Base-by-base conservation (phyloP, 2,888 invertebrate species). In the Bugulina stolonifera region DNA sequence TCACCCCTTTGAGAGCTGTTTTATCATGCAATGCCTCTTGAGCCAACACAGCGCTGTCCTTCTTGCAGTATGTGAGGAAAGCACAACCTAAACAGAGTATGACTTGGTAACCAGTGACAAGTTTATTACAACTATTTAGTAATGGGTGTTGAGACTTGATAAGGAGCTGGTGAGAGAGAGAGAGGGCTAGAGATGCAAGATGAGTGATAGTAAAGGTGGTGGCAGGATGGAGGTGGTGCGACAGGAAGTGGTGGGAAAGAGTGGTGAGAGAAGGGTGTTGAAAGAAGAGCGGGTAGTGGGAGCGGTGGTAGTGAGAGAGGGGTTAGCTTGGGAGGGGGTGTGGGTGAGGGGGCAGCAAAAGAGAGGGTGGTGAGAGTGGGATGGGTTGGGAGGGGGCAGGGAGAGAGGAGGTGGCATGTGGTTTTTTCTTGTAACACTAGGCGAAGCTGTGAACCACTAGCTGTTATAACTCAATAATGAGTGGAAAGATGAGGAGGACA, bases 1-100 rank as follows among this genome's bases (percentile, higher is more conserved):
- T 93, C 86, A 97, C 96, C 93, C 96, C 96, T 87, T 95, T 94
- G 88, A 97, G 89, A 85, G 95, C 94, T 88, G 94, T 92, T 89
- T 96, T 95, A 88, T 97, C 96, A 89, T 97, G 96, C 84, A 96
- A 91, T 84, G 92, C 90, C 86, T 91, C 89, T 88, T 94, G 93
- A 85, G 94, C 93, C 87, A 90, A 91, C 82, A 93, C 89, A 80
- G 95, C 94, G 88, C 93, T 94, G 87, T 96, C 96, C 85, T 94
- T 91, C 86, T 90, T 92, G 88, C 94, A 95, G 89, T 95, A 97
- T 83, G 97, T 97, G 87, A 98, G 90, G 89, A 97, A 97, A 86
- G 96, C 96, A 89, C 96, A 97, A 87, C 95, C 95, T 95, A 89
- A 35, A 78, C 78, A 35, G 69, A 69, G 74, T 73, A 71, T 34